Conservation (phyloP, 2,113 vertebrate species). For the Dipodomys stephensi region DNA sequence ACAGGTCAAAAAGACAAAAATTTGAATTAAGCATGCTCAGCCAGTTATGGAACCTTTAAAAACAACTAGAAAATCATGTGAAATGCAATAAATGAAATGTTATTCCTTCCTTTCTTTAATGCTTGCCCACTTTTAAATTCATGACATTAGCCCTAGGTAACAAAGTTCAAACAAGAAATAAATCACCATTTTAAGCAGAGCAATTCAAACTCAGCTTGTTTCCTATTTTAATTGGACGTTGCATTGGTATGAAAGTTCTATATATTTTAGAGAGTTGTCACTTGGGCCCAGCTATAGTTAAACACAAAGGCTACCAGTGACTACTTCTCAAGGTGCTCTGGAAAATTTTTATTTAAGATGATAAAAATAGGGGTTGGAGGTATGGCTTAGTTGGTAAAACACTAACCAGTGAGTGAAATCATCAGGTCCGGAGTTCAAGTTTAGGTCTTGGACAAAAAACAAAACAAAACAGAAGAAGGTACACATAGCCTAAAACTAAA, state of each 20-base stretch:
- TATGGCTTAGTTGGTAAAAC: not conserved
- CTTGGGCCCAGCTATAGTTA: not conserved
- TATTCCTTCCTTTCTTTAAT: conserved; percentile 47
- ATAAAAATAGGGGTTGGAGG: too few relatives aligned
- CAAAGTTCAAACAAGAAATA: conserved; percentile 75
- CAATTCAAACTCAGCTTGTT: conserved; percentile 35
- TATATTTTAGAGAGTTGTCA: conserved; percentile 52
- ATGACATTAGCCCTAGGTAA: conserved; percentile 47
- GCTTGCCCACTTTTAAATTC: conserved; percentile 61
- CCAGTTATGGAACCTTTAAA: conserved; percentile 11
- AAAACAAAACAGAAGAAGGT: not conserved
- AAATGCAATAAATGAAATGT: conserved; percentile 46
- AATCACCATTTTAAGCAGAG: conserved; percentile 64
- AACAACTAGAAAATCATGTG: conserved; percentile 51
- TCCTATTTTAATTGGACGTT: conserved; percentile 70
- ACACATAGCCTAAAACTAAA: not conserved
- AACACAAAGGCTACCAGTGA: conserved; percentile 6
- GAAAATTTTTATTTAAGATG: not conserved
- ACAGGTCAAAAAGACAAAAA: not conserved
- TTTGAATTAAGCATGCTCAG: not conserved
- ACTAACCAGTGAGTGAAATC: not conserved
- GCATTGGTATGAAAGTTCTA: conserved; percentile 45
- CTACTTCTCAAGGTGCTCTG: not conserved
- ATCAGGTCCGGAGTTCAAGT: too few relatives aligned
- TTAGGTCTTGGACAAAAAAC: too few relatives aligned